Conservation (phyloP, 2,113 vertebrate species). For the Takifugu flavidus region DNA sequence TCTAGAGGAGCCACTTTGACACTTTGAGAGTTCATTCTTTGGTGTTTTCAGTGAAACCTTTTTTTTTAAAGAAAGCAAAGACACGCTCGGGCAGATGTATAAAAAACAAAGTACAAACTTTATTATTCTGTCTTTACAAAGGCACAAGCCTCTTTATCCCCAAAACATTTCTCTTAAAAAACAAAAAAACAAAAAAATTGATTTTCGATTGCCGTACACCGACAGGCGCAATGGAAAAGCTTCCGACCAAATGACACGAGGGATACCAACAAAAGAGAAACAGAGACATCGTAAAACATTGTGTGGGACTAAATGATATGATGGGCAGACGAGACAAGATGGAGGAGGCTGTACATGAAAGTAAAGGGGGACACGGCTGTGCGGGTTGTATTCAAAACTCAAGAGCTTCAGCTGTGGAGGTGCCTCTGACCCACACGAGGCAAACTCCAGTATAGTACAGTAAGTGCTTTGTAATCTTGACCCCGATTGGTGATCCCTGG, state of each 20-base stretch:
- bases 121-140: constrained; percentile 99
- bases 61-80: not conserved
- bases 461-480: constrained; percentile 77
- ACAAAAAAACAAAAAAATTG: constrained; percentile 74
- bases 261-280: constrained; percentile 34
- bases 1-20: not conserved
- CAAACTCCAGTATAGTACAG: constrained; percentile 56
- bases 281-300: constrained; percentile 32
- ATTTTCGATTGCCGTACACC: constrained; percentile 87
- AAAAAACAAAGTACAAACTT: constrained; percentile 96
- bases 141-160: constrained; percentile 90
- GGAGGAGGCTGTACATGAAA: constrained; percentile 58
- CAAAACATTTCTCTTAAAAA: constrained; percentile 77
- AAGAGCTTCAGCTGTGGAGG: constrained; percentile 65
- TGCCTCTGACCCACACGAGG: constrained; percentile 39
- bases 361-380: constrained; percentile 64
- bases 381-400: constrained; percentile 66
- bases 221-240: constrained; percentile 67
- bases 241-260: constrained; percentile 28
- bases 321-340: constrained; percentile 31
- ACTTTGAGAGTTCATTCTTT: not conserved
- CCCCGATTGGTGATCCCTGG: constrained; percentile 40
- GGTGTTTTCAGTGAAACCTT: not conserved
- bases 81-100: constrained; percentile 37
- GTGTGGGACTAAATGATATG: constrained; percentile 3